Base-by-base conservation (phyloP, 2,888 invertebrate genomes). In the Agapostemon virescens region DNA sequence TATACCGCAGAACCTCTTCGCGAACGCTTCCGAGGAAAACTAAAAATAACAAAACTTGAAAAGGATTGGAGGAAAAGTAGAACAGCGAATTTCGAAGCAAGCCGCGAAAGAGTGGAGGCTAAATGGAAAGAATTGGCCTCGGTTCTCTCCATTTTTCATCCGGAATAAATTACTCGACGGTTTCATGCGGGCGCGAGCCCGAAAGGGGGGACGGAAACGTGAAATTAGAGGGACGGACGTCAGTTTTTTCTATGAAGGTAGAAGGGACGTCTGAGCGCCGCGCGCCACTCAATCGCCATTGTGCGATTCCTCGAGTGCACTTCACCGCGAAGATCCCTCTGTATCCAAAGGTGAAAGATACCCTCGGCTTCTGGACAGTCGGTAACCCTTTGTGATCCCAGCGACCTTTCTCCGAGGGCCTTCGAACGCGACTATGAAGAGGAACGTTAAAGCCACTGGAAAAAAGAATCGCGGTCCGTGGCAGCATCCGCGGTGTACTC, bases 241-340 rank as follows among this genome's bases (percentile, higher is more conserved):
- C 49, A n/a, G 61, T 67, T 83, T 83, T 76, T 83, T 77, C 72
- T 67, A 45, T 61, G 61, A 77, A 80, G 55, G 78, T 49, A 52
- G 36, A 75, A 75, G 77, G 72, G 61, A 78, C 70, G 84, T 84
- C 75, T 84, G 84, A 84, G 84, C 79, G 73, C 20, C 73, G 33
- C 69, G 66, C 72, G n/a, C n/a, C n/a, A 81, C 84, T 84, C 84
- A 84, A 84, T 84, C 84, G 84, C 79, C 81, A 84, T 84, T 84
- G 84, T 84, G 81, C 75, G 77, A 79, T 74, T 75, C 66, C 70
- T 72, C 74, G 73, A 84, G 84, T 40, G 77, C 74, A 52, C 81
- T 81, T 33, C 55, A 69, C 49, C 67, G 52, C 33, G 74, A 83
- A 38, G 77, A 80, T 67, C 66, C 70, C 55, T 42, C 69, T 67